Percentiles rank a stretch among this genome's conserved stretches.
Conservation (phyloP, 1,140 invertebrate species). For the Luehdorfia chinensis region DNA sequence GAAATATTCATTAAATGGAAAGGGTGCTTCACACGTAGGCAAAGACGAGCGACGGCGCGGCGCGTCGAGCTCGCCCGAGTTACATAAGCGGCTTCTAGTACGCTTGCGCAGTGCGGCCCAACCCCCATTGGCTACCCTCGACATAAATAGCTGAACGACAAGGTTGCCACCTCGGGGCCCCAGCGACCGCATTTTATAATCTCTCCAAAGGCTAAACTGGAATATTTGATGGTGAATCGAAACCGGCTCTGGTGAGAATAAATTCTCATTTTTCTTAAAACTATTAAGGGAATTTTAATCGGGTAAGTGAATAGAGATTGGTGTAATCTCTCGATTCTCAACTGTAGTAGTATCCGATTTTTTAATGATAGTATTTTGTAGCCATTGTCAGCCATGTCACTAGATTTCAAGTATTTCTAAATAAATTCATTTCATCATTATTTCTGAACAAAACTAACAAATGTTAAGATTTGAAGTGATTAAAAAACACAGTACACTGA, state of each 20-base stretch:
- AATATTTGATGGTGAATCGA: slow-evolving; percentile 66
- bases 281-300: too few relatives aligned
- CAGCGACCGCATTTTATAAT: slow-evolving; percentile 70
- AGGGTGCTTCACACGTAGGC: slow-evolving; percentile 22
- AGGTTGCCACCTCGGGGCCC: slow-evolving; percentile 68
- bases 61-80: slow-evolving; percentile 43
- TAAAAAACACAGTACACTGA: too few relatives aligned
- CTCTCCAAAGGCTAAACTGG: slow-evolving; percentile 71
- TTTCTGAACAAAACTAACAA: too few relatives aligned
- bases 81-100: slow-evolving; percentile 59
- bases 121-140: slow-evolving; percentile 56
- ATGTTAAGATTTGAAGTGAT: too few relatives aligned
- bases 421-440: too few relatives aligned
- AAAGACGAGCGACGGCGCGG: slow-evolving; percentile 26
- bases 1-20: slow-evolving; percentile 44
- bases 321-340: too few relatives aligned
- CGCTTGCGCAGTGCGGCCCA: slow-evolving; percentile 57
- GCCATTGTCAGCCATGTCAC: too few relatives aligned
- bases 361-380: too few relatives aligned
- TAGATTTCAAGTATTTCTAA: too few relatives aligned
- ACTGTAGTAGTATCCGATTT: too few relatives aligned
- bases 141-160: slow-evolving; percentile 75
- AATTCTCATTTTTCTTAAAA: too few relatives aligned
- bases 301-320: too few relatives aligned
- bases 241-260: slow-evolving; percentile 44